Base-by-base conservation (phyloP, 2,113 vertebrate species). In the Orycteropus afer region DNA sequence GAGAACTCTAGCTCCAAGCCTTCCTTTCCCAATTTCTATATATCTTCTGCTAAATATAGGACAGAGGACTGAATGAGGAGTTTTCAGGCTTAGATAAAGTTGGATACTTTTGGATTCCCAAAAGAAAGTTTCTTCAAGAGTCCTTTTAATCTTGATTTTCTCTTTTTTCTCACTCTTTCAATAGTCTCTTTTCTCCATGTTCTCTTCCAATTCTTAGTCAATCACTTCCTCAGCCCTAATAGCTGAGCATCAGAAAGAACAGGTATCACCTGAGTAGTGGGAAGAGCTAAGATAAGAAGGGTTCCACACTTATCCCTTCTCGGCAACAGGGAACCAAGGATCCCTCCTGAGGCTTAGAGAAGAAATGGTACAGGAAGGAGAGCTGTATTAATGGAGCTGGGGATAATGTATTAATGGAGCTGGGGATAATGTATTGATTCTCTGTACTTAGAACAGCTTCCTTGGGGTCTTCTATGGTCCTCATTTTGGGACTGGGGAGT, bases 341-440 rank as follows among this genome's bases (percentile, higher is more conserved):
- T n/a, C n/a, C 65, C 78, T 89, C 89, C 34, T 95, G 81, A 92
- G 63, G 53, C 11, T 91, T 89, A 57, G 57, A 37, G 25, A 77
- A 86, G 37, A n/a, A n/a, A n/a, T n/a, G 3, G 7, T 7, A 5
- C 6, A 20, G 55, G 29, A 80, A 91, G 10, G 53, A 80, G 2
- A 32, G 4, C 9, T n/a, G 0, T 77, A 15, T 92, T 89, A 27
- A 32, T 22, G 32, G 47, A 91, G 22, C 13, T 11, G 57, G 20
- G 47, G 9, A 8, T 10, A 53, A n/a, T 63, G 8, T 11, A 63
- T 83, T 83, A 20, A 76, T 93, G 32, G 47, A 91, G 22, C 13
- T 11, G 57, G 20, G 47, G 9, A 8, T 76, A 25, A 6, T n/a
- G n/a, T n/a, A n/a, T n/a, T 29, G 23, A 76, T 93, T 76, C 29